These are phyloP conservation scores for Nerophis ophidion DNA, from an alignment of 2,113 vertebrate species.

Conservation along the genomic window DNA sequence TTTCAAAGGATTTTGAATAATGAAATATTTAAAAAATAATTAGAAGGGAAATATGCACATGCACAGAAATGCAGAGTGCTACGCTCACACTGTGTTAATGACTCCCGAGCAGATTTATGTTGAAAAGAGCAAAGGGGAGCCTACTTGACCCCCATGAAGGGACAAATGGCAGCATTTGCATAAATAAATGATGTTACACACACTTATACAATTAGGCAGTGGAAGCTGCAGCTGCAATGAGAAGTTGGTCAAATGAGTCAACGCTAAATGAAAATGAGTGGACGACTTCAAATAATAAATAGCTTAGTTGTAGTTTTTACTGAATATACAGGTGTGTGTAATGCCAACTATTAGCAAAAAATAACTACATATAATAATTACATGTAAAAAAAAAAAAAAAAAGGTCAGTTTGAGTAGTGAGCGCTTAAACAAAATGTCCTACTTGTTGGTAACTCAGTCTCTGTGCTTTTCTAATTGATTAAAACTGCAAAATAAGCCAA, in stretches of 20 bases:
- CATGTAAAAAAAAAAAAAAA: too few species aligned
- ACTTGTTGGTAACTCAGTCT: too few species aligned
- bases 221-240: background rate
- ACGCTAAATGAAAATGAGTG: too few species aligned
- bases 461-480: too few species aligned
- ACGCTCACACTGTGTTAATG: slow-evolving; percentile 25
- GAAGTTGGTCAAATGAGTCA: slow-evolving; percentile 2
- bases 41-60: slow-evolving; percentile 25
- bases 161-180: slow-evolving; percentile 59
- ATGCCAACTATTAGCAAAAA: too few species aligned
- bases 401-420: too few species aligned
- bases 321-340: too few species aligned
- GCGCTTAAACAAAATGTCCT: too few species aligned
- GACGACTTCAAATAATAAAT: too few species aligned
- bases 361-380: too few species aligned
- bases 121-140: slow-evolving; percentile 49
- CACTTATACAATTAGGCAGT: slow-evolving; percentile 17
- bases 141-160: slow-evolving; percentile 55
- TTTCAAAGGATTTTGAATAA: slow-evolving; percentile 46
- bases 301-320: too few species aligned
- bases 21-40: slow-evolving; percentile 44
- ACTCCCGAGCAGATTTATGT: slow-evolving; percentile 31
- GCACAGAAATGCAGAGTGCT: slow-evolving; percentile 6
- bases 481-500: too few species aligned
- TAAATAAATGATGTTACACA: slow-evolving; percentile 48